phyloP scores from a whole-genome alignment of 2,888 invertebrate genomes.

The Hypolimnas misippus region DNA sequence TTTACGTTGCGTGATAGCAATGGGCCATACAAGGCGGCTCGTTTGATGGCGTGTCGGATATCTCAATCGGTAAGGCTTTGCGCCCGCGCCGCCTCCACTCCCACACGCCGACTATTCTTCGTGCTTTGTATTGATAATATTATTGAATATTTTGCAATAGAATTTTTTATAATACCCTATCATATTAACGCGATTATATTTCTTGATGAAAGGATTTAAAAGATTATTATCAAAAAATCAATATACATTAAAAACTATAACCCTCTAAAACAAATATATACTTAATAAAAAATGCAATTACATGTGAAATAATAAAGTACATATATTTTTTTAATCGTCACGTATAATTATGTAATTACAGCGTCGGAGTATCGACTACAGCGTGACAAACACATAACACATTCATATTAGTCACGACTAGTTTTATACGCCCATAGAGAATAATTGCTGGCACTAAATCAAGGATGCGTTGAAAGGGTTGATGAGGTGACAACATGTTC shows the following conservation, averaged over 20 bases:
- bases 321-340: constrained; percentile 23
- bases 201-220: constrained; percentile 15
- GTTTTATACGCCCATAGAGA: constrained; percentile 43
- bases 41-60: constrained; percentile 80
- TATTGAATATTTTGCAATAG: constrained; percentile 41
- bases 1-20: constrained; percentile 58
- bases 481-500: constrained; percentile 66
- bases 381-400: constrained; percentile 41
- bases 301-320: background rate
- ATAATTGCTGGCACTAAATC: constrained; percentile 73
- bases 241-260: background rate
- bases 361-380: constrained; percentile 21
- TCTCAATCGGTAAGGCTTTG: constrained; percentile 77
- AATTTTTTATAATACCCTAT: constrained; percentile 36
- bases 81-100: constrained; percentile 53
- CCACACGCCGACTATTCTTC: constrained; percentile 51
- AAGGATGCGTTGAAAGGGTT: constrained; percentile 73
- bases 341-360: constrained; percentile 37
- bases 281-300: too few relatives aligned
- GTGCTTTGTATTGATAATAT: constrained; percentile 39
- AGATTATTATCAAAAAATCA: background rate
- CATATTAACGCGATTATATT: constrained; percentile 41
- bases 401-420: constrained; percentile 41
- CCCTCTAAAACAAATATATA: background rate
- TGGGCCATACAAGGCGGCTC: constrained; percentile 75